phyloP scores from a whole-genome alignment of 1,140 invertebrate species.

The Trichoplusia ni region DNA sequence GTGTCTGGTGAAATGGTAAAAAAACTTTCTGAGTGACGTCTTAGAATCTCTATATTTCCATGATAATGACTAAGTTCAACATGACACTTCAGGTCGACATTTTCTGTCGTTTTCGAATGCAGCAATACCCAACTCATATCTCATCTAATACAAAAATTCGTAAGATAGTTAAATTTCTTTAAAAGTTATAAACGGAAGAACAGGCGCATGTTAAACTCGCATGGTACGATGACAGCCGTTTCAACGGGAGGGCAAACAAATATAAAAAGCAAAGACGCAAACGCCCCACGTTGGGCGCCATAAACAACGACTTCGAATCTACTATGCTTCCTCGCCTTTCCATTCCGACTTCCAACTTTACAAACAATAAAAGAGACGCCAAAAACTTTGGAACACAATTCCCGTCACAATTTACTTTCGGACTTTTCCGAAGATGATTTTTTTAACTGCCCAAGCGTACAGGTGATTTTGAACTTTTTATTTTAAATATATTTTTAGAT shows the following conservation, averaged over 20 bases:
- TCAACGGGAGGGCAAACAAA: conserved; percentile 10
- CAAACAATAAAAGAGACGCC: conserved; percentile 41
- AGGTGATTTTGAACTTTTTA: conserved; percentile 32
- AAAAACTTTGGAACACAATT: conserved; percentile 30
- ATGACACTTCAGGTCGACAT: too few relatives aligned
- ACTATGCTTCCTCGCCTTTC: conserved; percentile 28
- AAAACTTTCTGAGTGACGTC: too few relatives aligned
- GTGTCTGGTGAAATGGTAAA: too few relatives aligned
- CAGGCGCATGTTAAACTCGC: background rate
- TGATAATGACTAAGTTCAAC: too few relatives aligned
- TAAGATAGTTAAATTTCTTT: too few relatives aligned
- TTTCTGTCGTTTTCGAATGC: too few relatives aligned
- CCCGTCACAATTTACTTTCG: conserved; percentile 25
- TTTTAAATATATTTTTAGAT: conserved; percentile 17
- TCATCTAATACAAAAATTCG: too few relatives aligned
- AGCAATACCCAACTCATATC: too few relatives aligned
- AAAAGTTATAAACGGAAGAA: background rate
- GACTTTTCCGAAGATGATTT: conserved; percentile 35
- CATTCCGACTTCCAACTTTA: conserved; percentile 29
- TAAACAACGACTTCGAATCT: conserved; percentile 16
- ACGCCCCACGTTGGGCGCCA: conserved; percentile 12
- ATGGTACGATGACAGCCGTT: conserved; percentile 11
- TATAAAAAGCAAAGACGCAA: conserved; percentile 7
- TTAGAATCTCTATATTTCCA: too few relatives aligned
- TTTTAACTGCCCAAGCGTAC: conserved; percentile 16